Conservation (phyloP, 2,113 vertebrate species). For the Passer montanus region DNA sequence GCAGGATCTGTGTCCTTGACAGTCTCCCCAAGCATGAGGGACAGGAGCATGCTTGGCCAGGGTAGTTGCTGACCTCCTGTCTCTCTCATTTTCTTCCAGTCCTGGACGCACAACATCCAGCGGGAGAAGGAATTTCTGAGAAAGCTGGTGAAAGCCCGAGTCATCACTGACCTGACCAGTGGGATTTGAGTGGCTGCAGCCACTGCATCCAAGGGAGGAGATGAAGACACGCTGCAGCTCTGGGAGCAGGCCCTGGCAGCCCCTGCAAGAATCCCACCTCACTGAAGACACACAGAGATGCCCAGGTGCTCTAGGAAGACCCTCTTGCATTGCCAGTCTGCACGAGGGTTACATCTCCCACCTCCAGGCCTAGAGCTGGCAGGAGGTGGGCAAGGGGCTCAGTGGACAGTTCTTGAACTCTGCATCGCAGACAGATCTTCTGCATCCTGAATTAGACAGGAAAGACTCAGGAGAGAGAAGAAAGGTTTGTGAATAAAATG, state of each 20-base stretch:
- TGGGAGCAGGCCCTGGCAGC: conserved; percentile 51
- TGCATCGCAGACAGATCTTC: conserved; percentile 5
- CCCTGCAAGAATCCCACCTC: conserved; percentile 22
- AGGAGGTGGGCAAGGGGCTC: conserved; percentile 25
- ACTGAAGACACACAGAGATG: conserved; percentile 32
- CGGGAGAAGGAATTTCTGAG: conserved; percentile 96
- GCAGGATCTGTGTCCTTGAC: neutral
- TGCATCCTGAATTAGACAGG: conserved; percentile 24
- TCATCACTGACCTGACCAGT: conserved; percentile 93
- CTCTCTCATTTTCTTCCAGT: conserved; percentile 76
- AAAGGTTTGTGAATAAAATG: conserved; percentile 35
- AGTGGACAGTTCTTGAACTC: conserved; percentile 30
- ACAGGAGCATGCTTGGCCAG: neutral
- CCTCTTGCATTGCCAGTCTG: conserved; percentile 2
- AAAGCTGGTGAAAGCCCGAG: conserved; percentile 92
- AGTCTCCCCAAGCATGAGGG: neutral
- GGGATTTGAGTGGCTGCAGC: conserved; percentile 84
- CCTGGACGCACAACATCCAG: conserved; percentile 98
- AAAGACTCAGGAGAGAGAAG: conserved; percentile 56
- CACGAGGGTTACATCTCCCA: neutral
- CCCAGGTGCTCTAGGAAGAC: conserved; percentile 40
- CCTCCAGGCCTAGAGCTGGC: neutral
- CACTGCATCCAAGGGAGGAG: conserved; percentile 27
- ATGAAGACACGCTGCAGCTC: neutral
- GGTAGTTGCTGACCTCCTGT: neutral